Evolutionary conservation across 1,140 invertebrate species (phyloP).

Genomic region (Campodea augens): DNA sequence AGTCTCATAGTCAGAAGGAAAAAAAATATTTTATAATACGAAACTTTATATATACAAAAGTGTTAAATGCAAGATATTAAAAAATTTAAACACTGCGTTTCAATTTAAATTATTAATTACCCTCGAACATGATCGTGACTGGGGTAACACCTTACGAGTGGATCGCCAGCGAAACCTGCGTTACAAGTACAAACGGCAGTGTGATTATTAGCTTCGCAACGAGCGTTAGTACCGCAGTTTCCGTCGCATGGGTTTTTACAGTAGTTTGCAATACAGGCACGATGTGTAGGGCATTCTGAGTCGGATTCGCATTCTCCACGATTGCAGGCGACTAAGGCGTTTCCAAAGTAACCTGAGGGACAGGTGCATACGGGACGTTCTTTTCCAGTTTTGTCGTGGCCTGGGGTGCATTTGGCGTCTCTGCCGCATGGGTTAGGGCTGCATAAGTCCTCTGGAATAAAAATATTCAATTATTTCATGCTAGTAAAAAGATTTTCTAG

Average conservation of each 20-base stretch:
- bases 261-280: constrained; percentile 44
- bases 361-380: constrained; percentile 68
- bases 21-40: too few species aligned
- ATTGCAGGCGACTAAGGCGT: constrained; percentile 47
- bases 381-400: constrained; percentile 54
- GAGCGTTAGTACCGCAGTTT: constrained; percentile 49
- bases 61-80: too few species aligned
- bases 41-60: too few species aligned
- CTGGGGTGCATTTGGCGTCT: constrained; percentile 62
- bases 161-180: constrained; percentile 60
- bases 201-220: constrained; percentile 53
- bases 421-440: constrained; percentile 63
- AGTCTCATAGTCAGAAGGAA: too few species aligned
- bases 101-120: too few species aligned
- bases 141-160: constrained; percentile 34
- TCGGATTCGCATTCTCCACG: constrained; percentile 55
- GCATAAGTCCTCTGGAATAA: constrained; percentile 46
- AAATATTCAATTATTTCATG: constrained; percentile 1
- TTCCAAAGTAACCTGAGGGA: constrained; percentile 54
- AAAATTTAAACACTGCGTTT: too few species aligned
- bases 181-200: constrained; percentile 69
- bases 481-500: too few species aligned
- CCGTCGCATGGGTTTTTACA: constrained; percentile 56
- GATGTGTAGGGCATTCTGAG: constrained; percentile 44
- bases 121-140: too few species aligned